Percentiles rank a stretch among this genome's conserved stretches.
phyloP scores from a whole-genome alignment of 1,140 invertebrate species.

The Apocrypta bakeri region DNA sequence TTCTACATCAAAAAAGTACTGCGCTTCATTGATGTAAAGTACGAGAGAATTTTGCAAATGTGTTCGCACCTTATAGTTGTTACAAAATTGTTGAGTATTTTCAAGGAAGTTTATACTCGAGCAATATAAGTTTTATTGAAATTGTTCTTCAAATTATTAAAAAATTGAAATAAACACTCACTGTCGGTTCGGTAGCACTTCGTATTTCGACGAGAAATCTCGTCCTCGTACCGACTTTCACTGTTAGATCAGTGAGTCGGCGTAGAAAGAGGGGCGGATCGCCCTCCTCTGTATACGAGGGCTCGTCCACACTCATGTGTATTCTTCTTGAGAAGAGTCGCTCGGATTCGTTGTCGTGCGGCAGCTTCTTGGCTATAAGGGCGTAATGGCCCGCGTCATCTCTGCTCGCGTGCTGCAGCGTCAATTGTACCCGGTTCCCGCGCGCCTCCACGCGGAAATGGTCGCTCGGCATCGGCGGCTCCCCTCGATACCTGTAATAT shows the following conservation, averaged over 20 bases:
- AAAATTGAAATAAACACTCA: constrained; percentile 62
- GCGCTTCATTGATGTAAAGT: too few relatives aligned
- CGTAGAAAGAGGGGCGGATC: constrained; percentile 86
- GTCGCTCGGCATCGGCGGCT: constrained; percentile 67
- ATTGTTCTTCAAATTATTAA: too few relatives aligned
- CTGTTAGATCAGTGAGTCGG: constrained; percentile 85
- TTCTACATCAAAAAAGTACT: too few relatives aligned
- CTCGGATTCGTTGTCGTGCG: constrained; percentile 65
- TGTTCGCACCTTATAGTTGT: too few relatives aligned
- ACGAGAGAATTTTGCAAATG: too few relatives aligned
- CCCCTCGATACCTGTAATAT: constrained; percentile 63
- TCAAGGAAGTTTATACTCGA: too few relatives aligned
- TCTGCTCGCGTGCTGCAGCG: constrained; percentile 74
- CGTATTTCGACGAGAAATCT: constrained; percentile 88
- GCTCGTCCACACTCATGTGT: constrained; percentile 65
- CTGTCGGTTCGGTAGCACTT: constrained; percentile 85
- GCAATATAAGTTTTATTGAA: too few relatives aligned
- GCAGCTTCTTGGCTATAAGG: constrained; percentile 75
- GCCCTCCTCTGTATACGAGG: constrained; percentile 68
- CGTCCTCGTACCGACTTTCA: constrained; percentile 89
- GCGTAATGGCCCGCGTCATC: constrained; percentile 77
- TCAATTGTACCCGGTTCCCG: constrained; percentile 74
- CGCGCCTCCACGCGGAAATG: constrained; percentile 69
- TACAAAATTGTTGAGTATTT: too few relatives aligned
- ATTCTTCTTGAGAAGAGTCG: constrained; percentile 63